Evolutionary conservation across 2,888 invertebrate genomes (phyloP).

Genomic region (Baccha elongata): DNA sequence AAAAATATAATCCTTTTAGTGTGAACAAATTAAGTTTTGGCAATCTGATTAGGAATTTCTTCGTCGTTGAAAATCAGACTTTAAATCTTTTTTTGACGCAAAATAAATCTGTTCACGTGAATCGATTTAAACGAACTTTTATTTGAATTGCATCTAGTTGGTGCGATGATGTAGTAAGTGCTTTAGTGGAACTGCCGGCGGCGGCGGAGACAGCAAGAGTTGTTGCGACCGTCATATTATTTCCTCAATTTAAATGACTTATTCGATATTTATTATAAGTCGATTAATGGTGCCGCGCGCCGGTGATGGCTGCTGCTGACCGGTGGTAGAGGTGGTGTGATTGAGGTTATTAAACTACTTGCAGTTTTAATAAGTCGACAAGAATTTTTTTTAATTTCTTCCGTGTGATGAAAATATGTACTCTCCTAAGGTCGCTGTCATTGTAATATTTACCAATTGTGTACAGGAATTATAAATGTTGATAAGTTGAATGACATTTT

Average conservation of each 20-base stretch:
- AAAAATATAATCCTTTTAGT: constrained; percentile 23
- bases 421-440: constrained; percentile 42
- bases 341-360: constrained; percentile 48
- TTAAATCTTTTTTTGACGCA: constrained; percentile 26
- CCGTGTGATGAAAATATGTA: constrained; percentile 45
- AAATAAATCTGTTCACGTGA: constrained; percentile 32
- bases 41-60: constrained; percentile 38
- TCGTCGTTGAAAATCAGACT: constrained; percentile 14
- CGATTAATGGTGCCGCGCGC: background rate
- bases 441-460: background rate
- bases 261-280: constrained; percentile 51
- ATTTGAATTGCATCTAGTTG: constrained; percentile 1
- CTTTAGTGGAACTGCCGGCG: background rate
- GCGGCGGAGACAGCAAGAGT: background rate
- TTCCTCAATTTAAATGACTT: constrained; percentile 62
- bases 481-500: constrained; percentile 28
- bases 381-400: constrained; percentile 41
- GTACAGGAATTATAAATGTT: background rate
- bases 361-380: constrained; percentile 33
- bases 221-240: constrained; percentile 54
- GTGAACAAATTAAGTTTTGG: constrained; percentile 25
- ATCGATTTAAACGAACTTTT: constrained; percentile 15
- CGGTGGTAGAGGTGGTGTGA: constrained; percentile 9
- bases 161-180: constrained; percentile 5
- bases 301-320: background rate